Evolutionary conservation across 2,888 invertebrate species (phyloP), one percentile per base, ranked within the genome.

Genomic region (Agrotis ipsilon): DNA sequence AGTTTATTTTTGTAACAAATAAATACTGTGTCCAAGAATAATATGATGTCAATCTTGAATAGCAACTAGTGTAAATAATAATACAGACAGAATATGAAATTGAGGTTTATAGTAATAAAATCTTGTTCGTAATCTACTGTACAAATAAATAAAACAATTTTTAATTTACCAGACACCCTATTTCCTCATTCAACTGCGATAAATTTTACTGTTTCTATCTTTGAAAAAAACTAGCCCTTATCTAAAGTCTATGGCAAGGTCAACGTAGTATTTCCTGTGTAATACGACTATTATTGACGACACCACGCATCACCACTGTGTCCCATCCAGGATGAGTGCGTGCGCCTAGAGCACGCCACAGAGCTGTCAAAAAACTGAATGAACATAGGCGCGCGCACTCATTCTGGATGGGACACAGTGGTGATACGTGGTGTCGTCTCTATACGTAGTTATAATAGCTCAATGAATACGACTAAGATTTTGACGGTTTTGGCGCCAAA

Each of bases 1-100:
- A 45, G 24, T 72, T 78, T 46, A 55, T 78, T 49, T 75, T 60
- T 54, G 59, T 45, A 18, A 54, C 39, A 21, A 58, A 19, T 19
- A 46, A 75, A 49, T 24, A 18, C 58, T 1, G 58, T 46, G 13
- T 43, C 18, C 54, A 5, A 48, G 46, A 54, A 52, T n/a, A 62
- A 62, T 73, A 48, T 11, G 11, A 62, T 43, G 27, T 6, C 19
- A 48, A 19, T 55, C 61, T 62, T 52, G 21, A 6, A n/a, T n/a
- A 24, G n/a, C 1, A 49, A n/a, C 27, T 49, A 65, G 32, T 67
- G 57, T 16, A 59, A 59, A 19, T 60, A 45, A 55, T 46, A 18
- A 65, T 7, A 32, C 32, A 39, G 39, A 14, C 58, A 45, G 0
- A 21, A 52, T 14, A 43, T 58, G 7, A 73, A 61, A 52, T 24